A percentile compares a stretch with the other conserved stretches of the same genome.
Conservation (phyloP, 2,113 vertebrate species). For the Xiphorhynchus elegans region DNA sequence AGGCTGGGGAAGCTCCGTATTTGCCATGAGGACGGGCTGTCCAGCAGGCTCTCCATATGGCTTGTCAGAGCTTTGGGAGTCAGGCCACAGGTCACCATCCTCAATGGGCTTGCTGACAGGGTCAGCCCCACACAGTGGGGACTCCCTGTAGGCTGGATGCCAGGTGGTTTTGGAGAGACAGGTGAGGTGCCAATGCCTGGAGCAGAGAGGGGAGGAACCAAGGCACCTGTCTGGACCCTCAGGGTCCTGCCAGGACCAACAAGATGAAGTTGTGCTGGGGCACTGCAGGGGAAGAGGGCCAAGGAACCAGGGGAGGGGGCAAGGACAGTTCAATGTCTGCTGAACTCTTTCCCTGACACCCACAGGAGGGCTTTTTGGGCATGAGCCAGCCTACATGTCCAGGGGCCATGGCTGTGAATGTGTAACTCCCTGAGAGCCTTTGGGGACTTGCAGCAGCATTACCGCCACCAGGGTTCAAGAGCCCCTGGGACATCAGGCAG, state of each 20-base stretch:
- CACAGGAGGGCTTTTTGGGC: not conserved
- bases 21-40: not conserved
- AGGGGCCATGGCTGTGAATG: not conserved
- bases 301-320: not conserved
- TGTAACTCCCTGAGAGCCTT: not conserved
- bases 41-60: not conserved
- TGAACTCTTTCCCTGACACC: not conserved
- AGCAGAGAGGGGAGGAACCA: not conserved
- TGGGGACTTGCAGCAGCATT: not conserved
- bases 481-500: not conserved
- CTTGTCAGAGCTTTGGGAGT: not conserved
- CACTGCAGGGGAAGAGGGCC: not conserved
- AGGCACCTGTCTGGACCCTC: not conserved
- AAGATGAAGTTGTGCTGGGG: not conserved
- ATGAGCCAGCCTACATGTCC: not conserved
- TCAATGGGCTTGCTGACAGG: not conserved
- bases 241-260: not conserved
- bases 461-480: not conserved
- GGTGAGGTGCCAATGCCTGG: not conserved
- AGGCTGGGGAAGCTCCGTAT: not conserved
- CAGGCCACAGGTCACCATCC: not conserved
- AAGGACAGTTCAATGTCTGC: rapidly evolving
- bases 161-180: not conserved
- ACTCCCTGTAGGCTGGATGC: not conserved
- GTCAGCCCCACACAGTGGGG: rapidly evolving